phyloP scores from a whole-genome alignment of 1,140 invertebrate species.

The Rhagoletis zephyria region DNA sequence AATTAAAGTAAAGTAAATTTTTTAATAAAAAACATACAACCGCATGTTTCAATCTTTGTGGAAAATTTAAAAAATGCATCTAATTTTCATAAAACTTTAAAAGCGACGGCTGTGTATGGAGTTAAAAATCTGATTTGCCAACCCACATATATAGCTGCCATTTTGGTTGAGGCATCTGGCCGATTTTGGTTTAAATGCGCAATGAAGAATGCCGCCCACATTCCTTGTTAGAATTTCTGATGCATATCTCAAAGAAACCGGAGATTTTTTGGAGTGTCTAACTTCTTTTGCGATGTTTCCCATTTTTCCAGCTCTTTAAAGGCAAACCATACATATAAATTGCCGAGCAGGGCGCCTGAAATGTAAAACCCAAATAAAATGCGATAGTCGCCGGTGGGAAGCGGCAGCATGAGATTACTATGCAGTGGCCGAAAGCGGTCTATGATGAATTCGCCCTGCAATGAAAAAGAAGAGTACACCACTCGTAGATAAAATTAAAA shows the following conservation, averaged over 20 bases:
- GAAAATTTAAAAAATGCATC: no score
- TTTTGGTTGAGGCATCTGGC: background rate
- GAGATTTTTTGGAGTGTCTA: no score
- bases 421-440: background rate
- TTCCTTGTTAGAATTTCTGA: no score
- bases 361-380: background rate
- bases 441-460: background rate
- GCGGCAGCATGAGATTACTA: background rate
- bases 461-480: background rate
- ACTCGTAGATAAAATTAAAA: background rate
- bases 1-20: no score
- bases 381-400: background rate
- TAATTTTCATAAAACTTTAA: no score
- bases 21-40: no score
- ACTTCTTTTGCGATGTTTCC: background rate
- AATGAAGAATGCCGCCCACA: background rate
- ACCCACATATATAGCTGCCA: conserved; percentile 38
- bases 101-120: background rate
- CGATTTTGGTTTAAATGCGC: conserved; percentile 13
- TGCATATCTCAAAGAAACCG: no score
- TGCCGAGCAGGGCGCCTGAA: background rate
- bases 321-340: conserved; percentile 9
- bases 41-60: no score
- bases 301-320: conserved; percentile 13
- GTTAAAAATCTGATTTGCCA: conserved; percentile 24